phyloP scores from a whole-genome alignment of 2,888 invertebrate species.

The Agelastica alni region DNA sequence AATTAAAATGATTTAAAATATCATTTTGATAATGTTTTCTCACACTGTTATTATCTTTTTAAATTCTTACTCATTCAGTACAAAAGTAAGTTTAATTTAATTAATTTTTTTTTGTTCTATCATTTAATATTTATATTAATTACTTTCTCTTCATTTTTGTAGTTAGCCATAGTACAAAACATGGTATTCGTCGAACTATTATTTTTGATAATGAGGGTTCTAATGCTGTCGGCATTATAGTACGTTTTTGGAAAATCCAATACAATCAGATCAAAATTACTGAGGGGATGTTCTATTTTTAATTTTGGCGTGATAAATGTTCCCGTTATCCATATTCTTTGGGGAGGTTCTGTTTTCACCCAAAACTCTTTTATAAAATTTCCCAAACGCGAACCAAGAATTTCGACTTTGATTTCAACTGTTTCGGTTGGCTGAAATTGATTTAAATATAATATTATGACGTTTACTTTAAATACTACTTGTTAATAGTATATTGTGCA shows the following conservation, averaged over 20 bases:
- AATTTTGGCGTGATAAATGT: constrained; percentile 52
- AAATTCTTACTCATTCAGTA: no score
- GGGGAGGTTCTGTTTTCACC: constrained; percentile 52
- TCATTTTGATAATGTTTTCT: no score
- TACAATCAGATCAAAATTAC: constrained; percentile 52
- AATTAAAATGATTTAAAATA: constrained; percentile 8
- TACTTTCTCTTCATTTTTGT: constrained; percentile 44
- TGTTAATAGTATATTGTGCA: no score
- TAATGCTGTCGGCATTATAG: constrained; percentile 49
- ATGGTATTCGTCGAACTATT: constrained; percentile 52
- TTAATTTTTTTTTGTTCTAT: no score
- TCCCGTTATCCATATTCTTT: constrained; percentile 46
- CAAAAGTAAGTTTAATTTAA: no score
- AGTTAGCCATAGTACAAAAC: constrained; percentile 54
- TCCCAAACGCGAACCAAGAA: constrained; percentile 52
- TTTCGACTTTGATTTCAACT: constrained; percentile 47
- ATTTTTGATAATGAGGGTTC: constrained; percentile 54
- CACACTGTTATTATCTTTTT: no score
- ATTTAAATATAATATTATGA: no score
- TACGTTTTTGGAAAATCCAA: constrained; percentile 56
- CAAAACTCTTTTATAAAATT: constrained; percentile 55
- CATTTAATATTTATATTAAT: constrained; percentile 40
- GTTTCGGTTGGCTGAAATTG: constrained; percentile 35
- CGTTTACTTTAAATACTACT: no score
- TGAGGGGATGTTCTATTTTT: constrained; percentile 49